Evolutionary conservation across 2,888 invertebrate genomes (phyloP).

Genomic region (Cerastis rubricosa): DNA sequence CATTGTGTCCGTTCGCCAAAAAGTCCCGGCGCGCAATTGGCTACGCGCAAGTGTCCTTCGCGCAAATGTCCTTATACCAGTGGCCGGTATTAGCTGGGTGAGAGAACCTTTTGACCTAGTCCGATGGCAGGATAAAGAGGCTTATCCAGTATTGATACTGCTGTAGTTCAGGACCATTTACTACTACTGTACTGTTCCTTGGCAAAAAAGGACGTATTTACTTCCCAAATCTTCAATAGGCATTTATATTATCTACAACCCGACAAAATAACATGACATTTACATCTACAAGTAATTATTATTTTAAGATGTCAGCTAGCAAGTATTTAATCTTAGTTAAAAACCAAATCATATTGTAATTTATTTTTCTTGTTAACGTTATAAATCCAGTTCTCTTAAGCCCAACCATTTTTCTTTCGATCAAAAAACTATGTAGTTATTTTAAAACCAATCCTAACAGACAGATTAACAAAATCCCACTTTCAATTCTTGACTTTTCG

Average conservation of each 20-base stretch:
- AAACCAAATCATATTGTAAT: not conserved
- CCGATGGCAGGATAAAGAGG: not conserved
- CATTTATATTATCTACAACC: not conserved
- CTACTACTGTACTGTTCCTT: not conserved
- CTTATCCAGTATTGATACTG: not conserved
- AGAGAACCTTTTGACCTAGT: not conserved
- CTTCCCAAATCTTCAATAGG: not conserved
- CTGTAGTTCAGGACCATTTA: not conserved
- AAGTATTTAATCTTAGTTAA: not conserved
- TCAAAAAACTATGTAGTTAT: slow-evolving; percentile 14
- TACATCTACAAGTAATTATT: not conserved
- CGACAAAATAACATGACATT: not conserved
- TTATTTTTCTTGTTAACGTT: not conserved
- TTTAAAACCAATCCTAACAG: slow-evolving; percentile 5
- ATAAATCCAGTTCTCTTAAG: not conserved
- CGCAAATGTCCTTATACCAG: no score
- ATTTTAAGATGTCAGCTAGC: not conserved
- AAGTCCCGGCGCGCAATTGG: no score
- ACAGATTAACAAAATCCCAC: slow-evolving; percentile 35
- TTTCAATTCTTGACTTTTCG: slow-evolving; percentile 30
- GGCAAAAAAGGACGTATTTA: not conserved
- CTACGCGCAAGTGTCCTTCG: no score
- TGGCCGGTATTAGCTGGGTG: no score
- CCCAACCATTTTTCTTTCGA: not conserved
- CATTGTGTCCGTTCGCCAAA: no score